Evolutionary conservation across 2,113 vertebrate genomes (phyloP).

Genomic region (Limanda limanda): DNA sequence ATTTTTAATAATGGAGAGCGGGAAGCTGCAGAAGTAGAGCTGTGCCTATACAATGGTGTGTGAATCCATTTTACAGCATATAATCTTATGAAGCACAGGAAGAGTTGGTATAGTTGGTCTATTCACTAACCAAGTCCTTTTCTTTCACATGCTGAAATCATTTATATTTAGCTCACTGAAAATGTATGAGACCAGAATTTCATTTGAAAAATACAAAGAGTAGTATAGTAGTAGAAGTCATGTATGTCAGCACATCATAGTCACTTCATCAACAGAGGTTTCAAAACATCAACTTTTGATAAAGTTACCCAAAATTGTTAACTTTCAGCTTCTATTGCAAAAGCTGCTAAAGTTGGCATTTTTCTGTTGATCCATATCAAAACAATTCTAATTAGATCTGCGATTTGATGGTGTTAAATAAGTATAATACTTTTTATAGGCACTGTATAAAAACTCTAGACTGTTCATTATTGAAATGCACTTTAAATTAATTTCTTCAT

Average conservation of each 20-base stretch:
- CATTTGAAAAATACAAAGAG: neutral
- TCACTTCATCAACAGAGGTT: too few species aligned
- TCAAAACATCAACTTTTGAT: too few species aligned
- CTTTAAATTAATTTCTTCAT: too few species aligned
- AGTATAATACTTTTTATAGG: neutral
- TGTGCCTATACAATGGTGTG: slow-evolving; percentile 11
- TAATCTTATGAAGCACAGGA: slow-evolving; percentile 24
- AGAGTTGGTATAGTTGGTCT: neutral
- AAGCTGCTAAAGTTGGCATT: too few species aligned
- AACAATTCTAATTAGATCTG: too few species aligned
- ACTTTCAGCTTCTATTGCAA: too few species aligned
- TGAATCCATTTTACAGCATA: slow-evolving; percentile 29
- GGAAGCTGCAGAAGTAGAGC: slow-evolving; percentile 43
- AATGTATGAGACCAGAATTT: neutral
- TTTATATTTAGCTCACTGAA: neutral
- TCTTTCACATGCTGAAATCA: neutral
- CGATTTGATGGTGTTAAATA: neutral
- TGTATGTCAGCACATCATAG: too few species aligned
- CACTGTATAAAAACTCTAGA: too few species aligned
- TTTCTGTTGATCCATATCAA: too few species aligned
- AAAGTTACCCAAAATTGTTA: too few species aligned
- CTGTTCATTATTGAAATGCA: too few species aligned
- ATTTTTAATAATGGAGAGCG: slow-evolving; percentile 63
- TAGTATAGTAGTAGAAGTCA: too few species aligned
- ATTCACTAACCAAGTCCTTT: neutral